phyloP scores from a whole-genome alignment of 2,113 vertebrate genomes.

The Eonycteris spelaea region DNA sequence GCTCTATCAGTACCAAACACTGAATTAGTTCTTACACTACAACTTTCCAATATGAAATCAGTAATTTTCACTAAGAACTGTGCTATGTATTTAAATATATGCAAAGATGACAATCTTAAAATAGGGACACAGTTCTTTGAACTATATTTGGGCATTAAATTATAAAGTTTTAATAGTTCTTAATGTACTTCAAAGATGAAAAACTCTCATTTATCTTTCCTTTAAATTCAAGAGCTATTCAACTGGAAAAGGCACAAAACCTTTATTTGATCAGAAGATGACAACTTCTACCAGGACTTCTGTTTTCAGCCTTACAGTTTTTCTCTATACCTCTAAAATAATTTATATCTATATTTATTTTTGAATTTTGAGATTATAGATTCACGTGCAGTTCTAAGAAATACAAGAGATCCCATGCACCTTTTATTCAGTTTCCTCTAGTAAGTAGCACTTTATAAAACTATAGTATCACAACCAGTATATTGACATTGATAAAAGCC shows the following conservation, averaged over 20 bases:
- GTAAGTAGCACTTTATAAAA: background rate
- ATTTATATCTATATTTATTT: background rate
- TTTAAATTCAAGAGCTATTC: slow-evolving; percentile 18
- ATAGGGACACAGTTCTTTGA: background rate
- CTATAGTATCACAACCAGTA: background rate
- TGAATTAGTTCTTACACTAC: background rate
- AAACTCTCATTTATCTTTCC: background rate
- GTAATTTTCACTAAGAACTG: background rate
- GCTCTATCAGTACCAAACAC: background rate
- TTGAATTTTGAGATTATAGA: background rate
- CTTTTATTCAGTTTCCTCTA: background rate
- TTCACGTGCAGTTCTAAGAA: background rate
- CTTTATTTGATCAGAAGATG: slow-evolving; percentile 1
- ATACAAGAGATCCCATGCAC: background rate
- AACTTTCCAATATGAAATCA: background rate
- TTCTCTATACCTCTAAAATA: background rate
- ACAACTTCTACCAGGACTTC: slow-evolving; percentile 10
- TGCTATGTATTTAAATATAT: background rate
- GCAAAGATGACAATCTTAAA: background rate
- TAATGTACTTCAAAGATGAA: slow-evolving; percentile 31
- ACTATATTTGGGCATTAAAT: background rate
- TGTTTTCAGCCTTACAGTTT: background rate
- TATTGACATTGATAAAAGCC: background rate
- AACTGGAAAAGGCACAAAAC: background rate
- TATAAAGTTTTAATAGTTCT: background rate